Evolutionary conservation across 2,797 vertebrate genomes (phyloP).

Genomic region (Bradypodion pumilum): DNA sequence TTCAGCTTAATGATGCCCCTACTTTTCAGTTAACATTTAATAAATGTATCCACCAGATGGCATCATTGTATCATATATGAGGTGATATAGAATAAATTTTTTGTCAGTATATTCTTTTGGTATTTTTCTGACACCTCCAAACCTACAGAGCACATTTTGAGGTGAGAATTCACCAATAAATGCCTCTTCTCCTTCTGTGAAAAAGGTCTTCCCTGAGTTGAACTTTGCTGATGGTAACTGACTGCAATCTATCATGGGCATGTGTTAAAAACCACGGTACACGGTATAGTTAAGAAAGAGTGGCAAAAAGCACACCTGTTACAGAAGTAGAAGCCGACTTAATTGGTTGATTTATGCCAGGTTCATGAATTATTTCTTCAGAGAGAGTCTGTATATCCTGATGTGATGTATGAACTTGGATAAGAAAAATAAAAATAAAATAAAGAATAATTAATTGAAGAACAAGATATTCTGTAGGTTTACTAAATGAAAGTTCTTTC

Average conservation of each 20-base stretch:
- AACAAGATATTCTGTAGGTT: background rate
- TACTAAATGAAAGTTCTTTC: background rate
- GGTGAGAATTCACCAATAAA: background rate
- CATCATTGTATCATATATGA: too few species aligned
- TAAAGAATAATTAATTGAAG: background rate
- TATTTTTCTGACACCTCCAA: background rate
- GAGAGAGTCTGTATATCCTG: slow-evolving; percentile 51
- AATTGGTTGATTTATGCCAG: slow-evolving; percentile 20
- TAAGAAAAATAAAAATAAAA: background rate
- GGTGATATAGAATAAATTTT: too few species aligned
- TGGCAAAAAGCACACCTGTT: slow-evolving; percentile 57
- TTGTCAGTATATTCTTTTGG: too few species aligned
- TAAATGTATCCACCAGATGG: too few species aligned
- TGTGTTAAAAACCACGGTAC: background rate
- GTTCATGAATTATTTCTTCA: slow-evolving; percentile 53
- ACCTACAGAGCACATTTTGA: background rate
- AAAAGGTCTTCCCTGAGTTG: background rate
- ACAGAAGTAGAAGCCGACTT: slow-evolving; percentile 26
- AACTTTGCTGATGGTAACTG: too few species aligned
- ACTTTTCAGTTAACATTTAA: too few species aligned
- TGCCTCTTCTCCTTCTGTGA: background rate
- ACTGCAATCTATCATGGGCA: background rate
- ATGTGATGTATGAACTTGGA: slow-evolving; percentile 39
- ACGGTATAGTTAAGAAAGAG: slow-evolving; percentile 16
- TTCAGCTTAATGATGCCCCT: too few species aligned